Evolutionary conservation across 2,797 vertebrate genomes (phyloP).

Genomic region (Hephaestus fuliginosus): DNA sequence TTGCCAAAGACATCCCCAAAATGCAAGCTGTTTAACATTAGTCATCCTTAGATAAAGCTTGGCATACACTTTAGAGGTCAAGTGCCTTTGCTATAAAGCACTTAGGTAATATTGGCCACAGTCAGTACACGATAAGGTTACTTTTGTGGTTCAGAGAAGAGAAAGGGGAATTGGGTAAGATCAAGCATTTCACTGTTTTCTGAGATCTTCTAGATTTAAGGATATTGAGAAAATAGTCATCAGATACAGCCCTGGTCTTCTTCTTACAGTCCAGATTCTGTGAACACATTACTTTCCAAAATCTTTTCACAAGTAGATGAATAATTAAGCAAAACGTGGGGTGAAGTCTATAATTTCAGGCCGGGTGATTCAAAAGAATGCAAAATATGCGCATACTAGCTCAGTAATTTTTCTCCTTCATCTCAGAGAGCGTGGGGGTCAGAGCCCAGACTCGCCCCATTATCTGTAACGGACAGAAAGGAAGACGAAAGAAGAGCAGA

Average conservation of each 20-base stretch:
- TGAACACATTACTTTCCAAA: conserved; percentile 43
- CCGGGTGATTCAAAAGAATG: conserved; percentile 56
- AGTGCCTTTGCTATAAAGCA: background rate
- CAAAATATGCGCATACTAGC: conserved; percentile 74
- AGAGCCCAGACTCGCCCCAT: conserved; percentile 45
- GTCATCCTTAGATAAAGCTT: background rate
- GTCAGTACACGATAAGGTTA: background rate
- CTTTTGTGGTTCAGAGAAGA: background rate
- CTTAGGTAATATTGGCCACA: background rate
- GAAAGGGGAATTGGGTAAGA: background rate
- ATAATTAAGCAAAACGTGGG: conserved; percentile 66
- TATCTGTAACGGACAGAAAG: conserved; percentile 49
- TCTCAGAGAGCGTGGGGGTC: conserved; percentile 58
- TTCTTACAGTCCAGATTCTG: background rate
- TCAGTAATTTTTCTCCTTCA: conserved; percentile 59
- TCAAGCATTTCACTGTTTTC: background rate
- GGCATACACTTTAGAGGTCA: background rate
- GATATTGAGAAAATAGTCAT: background rate
- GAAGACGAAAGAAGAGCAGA: background rate
- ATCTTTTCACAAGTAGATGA: conserved; percentile 61
- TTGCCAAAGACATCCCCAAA: too few species aligned
- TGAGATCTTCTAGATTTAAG: background rate
- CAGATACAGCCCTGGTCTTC: background rate
- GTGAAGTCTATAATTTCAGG: conserved; percentile 63
- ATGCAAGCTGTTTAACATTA: background rate